Conservation (phyloP, 2,888 invertebrate genomes). For the Belgica antarctica region DNA sequence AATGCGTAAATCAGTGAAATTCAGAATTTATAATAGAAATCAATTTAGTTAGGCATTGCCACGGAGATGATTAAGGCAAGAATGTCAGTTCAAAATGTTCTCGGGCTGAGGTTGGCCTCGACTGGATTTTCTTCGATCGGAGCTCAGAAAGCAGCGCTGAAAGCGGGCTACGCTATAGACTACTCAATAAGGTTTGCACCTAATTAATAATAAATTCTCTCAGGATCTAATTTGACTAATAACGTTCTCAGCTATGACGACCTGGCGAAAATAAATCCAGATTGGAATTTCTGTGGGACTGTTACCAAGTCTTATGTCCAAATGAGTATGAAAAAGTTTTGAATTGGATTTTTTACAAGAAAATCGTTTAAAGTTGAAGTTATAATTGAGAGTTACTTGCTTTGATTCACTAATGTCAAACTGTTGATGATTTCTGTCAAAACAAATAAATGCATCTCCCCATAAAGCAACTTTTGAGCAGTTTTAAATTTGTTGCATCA, state of each 20-base stretch:
- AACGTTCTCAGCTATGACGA: constrained; percentile 34
- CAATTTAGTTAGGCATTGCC: constrained; percentile 30
- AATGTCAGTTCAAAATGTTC: neutral
- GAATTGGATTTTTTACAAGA: too few species aligned
- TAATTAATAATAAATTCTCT: neutral
- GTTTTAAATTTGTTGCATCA: too few species aligned
- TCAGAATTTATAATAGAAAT: neutral
- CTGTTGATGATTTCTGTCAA: too few species aligned
- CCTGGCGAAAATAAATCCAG: constrained; percentile 1
- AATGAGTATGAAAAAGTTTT: neutral
- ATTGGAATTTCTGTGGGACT: constrained; percentile 35
- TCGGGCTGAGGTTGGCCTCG: constrained; percentile 10
- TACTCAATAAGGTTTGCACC: constrained; percentile 19
- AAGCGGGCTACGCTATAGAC: neutral
- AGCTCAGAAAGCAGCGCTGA: constrained; percentile 29
- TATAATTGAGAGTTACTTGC: too few species aligned
- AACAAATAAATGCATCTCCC: too few species aligned
- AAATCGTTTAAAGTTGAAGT: too few species aligned
- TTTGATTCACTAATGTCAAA: too few species aligned
- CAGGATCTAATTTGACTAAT: neutral
- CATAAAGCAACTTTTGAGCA: too few species aligned
- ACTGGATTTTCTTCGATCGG: constrained; percentile 34
- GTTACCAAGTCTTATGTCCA: neutral
- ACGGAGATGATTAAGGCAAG: constrained; percentile 41
- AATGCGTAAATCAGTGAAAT: neutral